Conservation (phyloP, 2,113 vertebrate genomes). For the Blennius ocellaris region DNA sequence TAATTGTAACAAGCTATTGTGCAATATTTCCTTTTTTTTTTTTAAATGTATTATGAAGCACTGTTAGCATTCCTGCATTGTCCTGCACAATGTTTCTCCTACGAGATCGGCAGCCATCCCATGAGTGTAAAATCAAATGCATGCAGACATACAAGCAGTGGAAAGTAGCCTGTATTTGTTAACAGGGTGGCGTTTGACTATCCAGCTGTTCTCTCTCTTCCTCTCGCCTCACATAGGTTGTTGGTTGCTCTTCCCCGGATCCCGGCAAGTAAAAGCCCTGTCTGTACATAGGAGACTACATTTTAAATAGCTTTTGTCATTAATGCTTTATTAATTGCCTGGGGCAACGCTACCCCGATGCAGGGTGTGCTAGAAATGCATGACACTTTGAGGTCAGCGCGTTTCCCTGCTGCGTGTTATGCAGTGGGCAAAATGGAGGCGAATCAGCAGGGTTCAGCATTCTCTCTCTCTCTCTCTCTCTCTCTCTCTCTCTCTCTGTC, state of each 20-base stretch:
- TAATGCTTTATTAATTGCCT: slow-evolving; percentile 99
- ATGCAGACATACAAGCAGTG: slow-evolving; percentile 71
- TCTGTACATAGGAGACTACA: slow-evolving; percentile 90
- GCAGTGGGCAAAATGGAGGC: slow-evolving; percentile 89
- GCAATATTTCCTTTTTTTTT: slow-evolving; percentile 22
- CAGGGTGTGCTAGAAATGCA: slow-evolving; percentile 91
- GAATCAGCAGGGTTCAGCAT: slow-evolving; percentile 88
- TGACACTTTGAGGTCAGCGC: slow-evolving; percentile 99
- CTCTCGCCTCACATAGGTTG: slow-evolving; percentile 85
- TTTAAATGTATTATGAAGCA: slow-evolving; percentile 73
- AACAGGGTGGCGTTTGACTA: slow-evolving; percentile 80
- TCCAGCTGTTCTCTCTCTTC: slow-evolving; percentile 70
- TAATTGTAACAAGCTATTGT: slow-evolving; percentile 43
- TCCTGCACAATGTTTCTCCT: slow-evolving; percentile 26
- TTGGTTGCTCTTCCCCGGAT: slow-evolving; percentile 85
- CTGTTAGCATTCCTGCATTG: slow-evolving; percentile 36
- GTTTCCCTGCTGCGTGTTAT: slow-evolving; percentile 90
- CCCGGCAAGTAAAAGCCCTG: slow-evolving; percentile 87
- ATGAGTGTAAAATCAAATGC: slow-evolving; percentile 75
- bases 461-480: slow-evolving; percentile 42
- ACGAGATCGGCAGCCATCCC: slow-evolving; percentile 54
- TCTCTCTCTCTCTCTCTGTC: slow-evolving; percentile 65
- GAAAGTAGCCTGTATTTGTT: slow-evolving; percentile 76
- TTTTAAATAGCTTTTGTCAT: slow-evolving; percentile 99
- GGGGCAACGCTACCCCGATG: slow-evolving; percentile 87